Evolutionary conservation across 2,888 invertebrate species (phyloP).

Genomic region (Heteromyza rotundicornis): DNA sequence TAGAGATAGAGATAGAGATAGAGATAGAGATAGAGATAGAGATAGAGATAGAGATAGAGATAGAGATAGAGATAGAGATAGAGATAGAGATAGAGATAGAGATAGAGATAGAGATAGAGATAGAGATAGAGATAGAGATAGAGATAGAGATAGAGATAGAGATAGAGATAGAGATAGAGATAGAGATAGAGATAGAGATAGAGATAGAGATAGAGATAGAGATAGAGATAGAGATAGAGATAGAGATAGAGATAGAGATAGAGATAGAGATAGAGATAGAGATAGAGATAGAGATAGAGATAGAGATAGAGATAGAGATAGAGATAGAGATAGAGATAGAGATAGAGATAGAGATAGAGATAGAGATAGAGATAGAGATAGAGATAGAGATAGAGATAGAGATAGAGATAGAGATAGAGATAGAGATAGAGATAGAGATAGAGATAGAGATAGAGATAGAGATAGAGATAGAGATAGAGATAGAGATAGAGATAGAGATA

Average conservation of each 20-base stretch:
- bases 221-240: background rate
- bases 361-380: background rate
- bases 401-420: background rate
- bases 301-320: background rate
- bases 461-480: background rate
- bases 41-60: background rate
- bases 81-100: background rate
- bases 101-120: background rate
- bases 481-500: background rate
- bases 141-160: background rate
- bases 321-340: background rate
- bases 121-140: background rate
- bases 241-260: background rate
- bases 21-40: background rate
- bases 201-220: background rate
- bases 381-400: background rate
- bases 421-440: background rate
- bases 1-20: background rate
- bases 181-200: background rate
- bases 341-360: background rate
- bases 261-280: background rate
- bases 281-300: background rate
- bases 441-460: background rate
- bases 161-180: background rate
- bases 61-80: background rate